Conservation (phyloP, 1,140 invertebrate genomes). For the Kradibia gibbosae region DNA sequence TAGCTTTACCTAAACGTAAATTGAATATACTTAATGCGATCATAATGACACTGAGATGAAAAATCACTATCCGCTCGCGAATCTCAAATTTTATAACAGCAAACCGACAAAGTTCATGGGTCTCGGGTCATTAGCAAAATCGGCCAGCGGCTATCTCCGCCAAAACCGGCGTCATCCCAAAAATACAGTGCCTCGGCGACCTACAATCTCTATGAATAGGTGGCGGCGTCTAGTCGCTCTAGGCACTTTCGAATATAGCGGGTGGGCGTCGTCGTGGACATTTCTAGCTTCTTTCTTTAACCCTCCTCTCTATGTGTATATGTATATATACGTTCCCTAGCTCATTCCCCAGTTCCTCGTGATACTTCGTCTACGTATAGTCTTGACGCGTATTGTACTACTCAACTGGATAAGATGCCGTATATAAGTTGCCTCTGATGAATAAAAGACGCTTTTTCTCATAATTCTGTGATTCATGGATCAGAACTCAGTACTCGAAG, state of each 20-base stretch:
- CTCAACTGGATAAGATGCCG: neutral
- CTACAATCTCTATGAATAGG: constrained; percentile 41
- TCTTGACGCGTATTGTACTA: neutral
- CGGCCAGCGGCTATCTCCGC: neutral
- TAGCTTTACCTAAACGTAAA: constrained; percentile 3
- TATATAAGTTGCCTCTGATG: neutral
- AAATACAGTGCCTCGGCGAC: constrained; percentile 34
- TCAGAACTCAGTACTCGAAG: too few species aligned
- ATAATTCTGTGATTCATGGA: too few species aligned
- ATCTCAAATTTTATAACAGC: constrained; percentile 32
- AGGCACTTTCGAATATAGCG: constrained; percentile 36
- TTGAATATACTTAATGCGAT: neutral
- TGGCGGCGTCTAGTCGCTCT: constrained; percentile 23
- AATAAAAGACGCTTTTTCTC: neutral
- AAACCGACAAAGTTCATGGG: constrained; percentile 36
- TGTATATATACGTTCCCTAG: too few species aligned
- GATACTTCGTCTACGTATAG: too few species aligned
- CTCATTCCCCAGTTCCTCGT: neutral
- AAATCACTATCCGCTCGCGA: neutral
- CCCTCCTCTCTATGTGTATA: too few species aligned
- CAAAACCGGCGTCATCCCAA: neutral
- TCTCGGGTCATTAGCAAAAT: constrained; percentile 45
- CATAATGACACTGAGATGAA: neutral
- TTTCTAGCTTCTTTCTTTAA: neutral
- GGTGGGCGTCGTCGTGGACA: constrained; percentile 26